Conservation (phyloP, 2,888 invertebrate genomes). For the Neria commutata region DNA sequence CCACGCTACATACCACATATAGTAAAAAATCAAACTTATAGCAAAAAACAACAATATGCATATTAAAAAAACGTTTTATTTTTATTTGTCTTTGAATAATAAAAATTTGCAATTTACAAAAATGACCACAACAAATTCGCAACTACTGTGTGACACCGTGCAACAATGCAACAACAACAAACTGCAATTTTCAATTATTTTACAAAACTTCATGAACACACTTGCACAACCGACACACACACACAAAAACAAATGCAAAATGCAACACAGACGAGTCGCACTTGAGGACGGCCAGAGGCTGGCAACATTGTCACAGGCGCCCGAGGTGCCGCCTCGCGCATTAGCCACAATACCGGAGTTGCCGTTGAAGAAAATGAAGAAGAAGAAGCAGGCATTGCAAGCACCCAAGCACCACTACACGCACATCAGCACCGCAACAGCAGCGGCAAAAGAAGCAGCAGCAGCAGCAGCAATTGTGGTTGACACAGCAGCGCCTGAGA, state of each 20-base stretch:
- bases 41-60: background rate
- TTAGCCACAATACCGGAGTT: background rate
- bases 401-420: background rate
- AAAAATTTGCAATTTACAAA: background rate
- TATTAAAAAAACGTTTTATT: background rate
- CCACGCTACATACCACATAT: no score
- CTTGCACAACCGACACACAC: conserved; percentile 24
- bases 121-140: background rate
- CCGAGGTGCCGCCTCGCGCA: background rate
- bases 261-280: conserved; percentile 32
- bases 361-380: background rate
- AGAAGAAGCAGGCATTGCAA: background rate
- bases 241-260: conserved; percentile 17
- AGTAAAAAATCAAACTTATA: background rate
- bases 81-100: background rate
- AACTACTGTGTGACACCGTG: no score
- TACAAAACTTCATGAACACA: conserved; percentile 23
- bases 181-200: background rate
- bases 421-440: background rate
- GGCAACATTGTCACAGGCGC: conserved; percentile 4
- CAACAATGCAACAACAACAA: background rate
- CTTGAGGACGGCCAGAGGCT: background rate
- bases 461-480: conserved; percentile 14
- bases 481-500: conserved; percentile 38
- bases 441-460: background rate